Evolutionary conservation across 2,797 vertebrate genomes (phyloP).

Genomic region (Pseudomugil tenellus): DNA sequence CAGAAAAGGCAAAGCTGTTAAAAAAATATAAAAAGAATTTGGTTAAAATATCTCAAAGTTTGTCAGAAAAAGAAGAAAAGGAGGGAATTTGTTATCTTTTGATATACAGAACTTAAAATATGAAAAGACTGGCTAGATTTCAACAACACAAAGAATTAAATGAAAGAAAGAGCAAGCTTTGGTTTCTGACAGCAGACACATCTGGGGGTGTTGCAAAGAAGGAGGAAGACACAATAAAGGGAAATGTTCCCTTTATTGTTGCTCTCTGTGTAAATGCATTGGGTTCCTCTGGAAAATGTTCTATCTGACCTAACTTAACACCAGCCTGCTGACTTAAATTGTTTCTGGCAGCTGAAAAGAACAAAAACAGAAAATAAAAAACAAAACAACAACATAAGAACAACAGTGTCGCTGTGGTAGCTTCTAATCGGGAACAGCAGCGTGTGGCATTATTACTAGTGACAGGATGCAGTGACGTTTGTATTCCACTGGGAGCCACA

Average conservation of each 20-base stretch:
- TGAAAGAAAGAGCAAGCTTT: constrained; percentile 25
- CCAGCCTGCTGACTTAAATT: constrained; percentile 52
- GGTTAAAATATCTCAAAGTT: constrained; percentile 31
- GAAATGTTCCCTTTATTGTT: constrained; percentile 30
- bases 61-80: background rate
- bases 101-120: constrained; percentile 18
- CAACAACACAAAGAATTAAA: constrained; percentile 24
- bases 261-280: constrained; percentile 37
- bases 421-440: constrained; percentile 53
- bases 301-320: constrained; percentile 41
- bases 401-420: constrained; percentile 51
- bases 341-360: constrained; percentile 53
- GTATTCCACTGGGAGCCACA: constrained; percentile 58
- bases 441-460: constrained; percentile 65
- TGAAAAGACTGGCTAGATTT: constrained; percentile 16
- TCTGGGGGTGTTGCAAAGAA: constrained; percentile 47
- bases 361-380: constrained; percentile 13
- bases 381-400: background rate
- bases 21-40: constrained; percentile 25
- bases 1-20: constrained; percentile 14
- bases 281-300: constrained; percentile 43
- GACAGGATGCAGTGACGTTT: constrained; percentile 68
- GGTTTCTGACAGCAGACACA: constrained; percentile 47
- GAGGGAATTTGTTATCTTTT: constrained; percentile 11
- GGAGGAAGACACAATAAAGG: constrained; percentile 28